These are phyloP conservation scores for Chelon labrosus DNA, from an alignment of 2,797 vertebrate genomes.

Conservation along the genomic window DNA sequence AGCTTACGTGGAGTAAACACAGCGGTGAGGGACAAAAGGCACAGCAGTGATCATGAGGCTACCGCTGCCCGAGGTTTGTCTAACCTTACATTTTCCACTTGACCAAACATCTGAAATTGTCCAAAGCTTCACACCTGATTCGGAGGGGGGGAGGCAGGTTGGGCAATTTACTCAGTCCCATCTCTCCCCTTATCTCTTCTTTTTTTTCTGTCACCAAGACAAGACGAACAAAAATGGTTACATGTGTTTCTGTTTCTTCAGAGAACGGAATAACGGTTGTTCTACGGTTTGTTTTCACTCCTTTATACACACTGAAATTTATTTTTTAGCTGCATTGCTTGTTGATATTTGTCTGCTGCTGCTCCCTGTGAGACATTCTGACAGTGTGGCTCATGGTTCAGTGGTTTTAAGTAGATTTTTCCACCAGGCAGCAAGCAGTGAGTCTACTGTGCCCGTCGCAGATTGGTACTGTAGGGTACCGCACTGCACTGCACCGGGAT, in stretches of 20 bases:
- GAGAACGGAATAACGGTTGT: background rate
- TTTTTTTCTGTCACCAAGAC: slow-evolving; percentile 49
- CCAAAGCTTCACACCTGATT: slow-evolving; percentile 44
- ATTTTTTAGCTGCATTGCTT: no score
- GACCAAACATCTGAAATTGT: slow-evolving; percentile 60
- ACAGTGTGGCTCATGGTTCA: slow-evolving; percentile 29
- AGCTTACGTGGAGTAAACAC: slow-evolving; percentile 16
- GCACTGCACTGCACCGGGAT: background rate
- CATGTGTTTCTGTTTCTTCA: background rate
- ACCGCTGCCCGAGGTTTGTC: slow-evolving; percentile 36
- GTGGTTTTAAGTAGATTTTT: slow-evolving; percentile 32
- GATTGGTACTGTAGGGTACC: slow-evolving; percentile 15
- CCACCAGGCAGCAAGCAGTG: slow-evolving; percentile 21
- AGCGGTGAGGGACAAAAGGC: background rate
- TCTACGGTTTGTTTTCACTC: background rate
- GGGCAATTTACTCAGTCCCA: slow-evolving; percentile 34
- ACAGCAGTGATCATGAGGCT: slow-evolving; percentile 24
- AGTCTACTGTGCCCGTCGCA: slow-evolving; percentile 26
- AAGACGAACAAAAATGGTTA: slow-evolving; percentile 18
- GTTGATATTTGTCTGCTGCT: slow-evolving; percentile 3
- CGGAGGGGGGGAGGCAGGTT: slow-evolving; percentile 13
- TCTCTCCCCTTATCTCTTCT: slow-evolving; percentile 8
- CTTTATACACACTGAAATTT: background rate
- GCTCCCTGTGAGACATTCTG: slow-evolving; percentile 14
- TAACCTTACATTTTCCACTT: slow-evolving; percentile 59